These are phyloP conservation scores for Nephrotoma guestfalica DNA, from an alignment of 2,888 invertebrate genomes.

Conservation along the genomic window DNA sequence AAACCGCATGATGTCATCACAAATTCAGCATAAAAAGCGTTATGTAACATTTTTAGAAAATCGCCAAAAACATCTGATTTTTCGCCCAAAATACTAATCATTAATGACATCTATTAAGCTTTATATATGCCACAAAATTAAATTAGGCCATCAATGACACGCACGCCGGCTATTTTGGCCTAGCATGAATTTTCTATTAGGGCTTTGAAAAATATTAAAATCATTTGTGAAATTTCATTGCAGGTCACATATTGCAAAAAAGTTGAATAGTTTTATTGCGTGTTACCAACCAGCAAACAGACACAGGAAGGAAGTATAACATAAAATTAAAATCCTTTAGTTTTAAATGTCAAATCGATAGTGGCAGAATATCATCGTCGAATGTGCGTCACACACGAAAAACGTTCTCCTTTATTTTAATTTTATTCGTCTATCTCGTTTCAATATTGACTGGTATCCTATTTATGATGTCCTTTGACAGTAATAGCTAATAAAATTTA, in stretches of 20 bases:
- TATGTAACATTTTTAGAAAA: background rate
- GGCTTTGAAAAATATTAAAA: too few species aligned
- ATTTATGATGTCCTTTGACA: background rate
- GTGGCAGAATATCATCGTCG: background rate
- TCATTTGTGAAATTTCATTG: too few species aligned
- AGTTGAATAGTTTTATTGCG: background rate
- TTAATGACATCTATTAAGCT: background rate
- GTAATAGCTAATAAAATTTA: background rate
- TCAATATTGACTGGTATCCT: background rate
- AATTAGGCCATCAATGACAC: background rate
- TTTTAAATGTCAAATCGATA: background rate
- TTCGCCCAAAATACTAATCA: background rate
- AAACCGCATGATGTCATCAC: background rate
- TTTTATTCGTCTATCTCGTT: background rate
- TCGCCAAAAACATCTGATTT: background rate
- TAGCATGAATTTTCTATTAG: too few species aligned
- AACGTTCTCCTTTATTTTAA: background rate
- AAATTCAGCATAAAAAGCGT: background rate
- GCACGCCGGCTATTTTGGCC: background rate
- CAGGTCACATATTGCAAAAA: too few species aligned
- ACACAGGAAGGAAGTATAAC: background rate
- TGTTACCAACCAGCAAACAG: background rate
- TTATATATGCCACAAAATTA: background rate
- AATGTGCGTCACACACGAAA: background rate
- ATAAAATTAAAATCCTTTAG: background rate